Evolutionary conservation across 2,797 vertebrate genomes (phyloP), one percentile per base, ranked within the genome.

Genomic region (Mus minutoides): DNA sequence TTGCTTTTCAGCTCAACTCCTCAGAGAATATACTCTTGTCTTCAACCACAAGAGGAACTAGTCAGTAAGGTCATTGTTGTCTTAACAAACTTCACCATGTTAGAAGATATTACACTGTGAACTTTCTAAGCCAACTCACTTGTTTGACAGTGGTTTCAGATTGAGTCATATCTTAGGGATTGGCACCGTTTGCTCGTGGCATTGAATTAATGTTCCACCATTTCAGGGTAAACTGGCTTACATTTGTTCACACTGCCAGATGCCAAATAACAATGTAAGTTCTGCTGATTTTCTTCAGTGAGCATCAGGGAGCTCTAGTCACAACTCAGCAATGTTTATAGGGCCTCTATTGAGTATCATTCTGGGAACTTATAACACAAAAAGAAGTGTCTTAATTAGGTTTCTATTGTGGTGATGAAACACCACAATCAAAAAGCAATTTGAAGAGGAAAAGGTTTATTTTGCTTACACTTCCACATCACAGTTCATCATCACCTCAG

Each of bases 1-100:
- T 91, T 79, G 24, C 46, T 95, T 90, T 95, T 88, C 37, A 67
- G 17, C 22, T 78, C 91, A 88, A 77, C 37, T 58, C 17, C 49
- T 95, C 40, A 11, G 89, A 73, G 40, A 85, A 26, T 13, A 24
- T 71, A 62, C 22, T 29, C 77, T 92, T 84, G 31, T 90, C 22
- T 43, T 96, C n/a, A 87, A 24, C 82, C 37, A n/a, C 71, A 64
- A 73, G 91, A 89, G 19, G n/a, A 91, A 75, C 49, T 14, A n/a
- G 17, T 62, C 9, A 10, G 0, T 54, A 69, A 92, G 69, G 10
- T n/a, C 37, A 85, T 79, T 67, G 71, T 79, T 62, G 21, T 82
- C 60, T 90, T 92, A 62, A 71, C 12, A 77, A n/a, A 52, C 40
- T 43, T 26, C 64, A 40, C 85, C 43, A 1, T 6, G 64, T 58